Conservation (phyloP, 1,140 invertebrate genomes). For the Pseudomyrmex gracilis region DNA sequence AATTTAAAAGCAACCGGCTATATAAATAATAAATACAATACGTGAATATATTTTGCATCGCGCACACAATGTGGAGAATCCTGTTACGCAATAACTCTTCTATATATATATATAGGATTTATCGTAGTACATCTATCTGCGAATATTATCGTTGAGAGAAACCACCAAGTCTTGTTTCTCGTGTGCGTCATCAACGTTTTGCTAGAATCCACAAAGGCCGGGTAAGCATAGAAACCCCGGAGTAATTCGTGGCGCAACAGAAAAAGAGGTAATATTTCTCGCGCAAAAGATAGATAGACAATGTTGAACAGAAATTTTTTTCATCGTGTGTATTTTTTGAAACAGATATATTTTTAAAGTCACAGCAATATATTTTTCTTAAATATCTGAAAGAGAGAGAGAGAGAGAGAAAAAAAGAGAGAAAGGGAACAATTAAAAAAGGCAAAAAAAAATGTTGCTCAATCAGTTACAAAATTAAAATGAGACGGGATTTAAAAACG, state of each 20-base stretch:
- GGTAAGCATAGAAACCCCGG: not conserved
- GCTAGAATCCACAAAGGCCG: slow-evolving; percentile 40
- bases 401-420: no score
- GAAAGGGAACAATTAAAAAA: no score
- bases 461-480: not conserved
- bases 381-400: no score
- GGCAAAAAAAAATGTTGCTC: no score
- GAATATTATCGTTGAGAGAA: slow-evolving; percentile 75
- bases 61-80: slow-evolving; percentile 41
- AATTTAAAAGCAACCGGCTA: not conserved
- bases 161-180: slow-evolving; percentile 69
- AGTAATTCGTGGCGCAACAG: slow-evolving; percentile 24
- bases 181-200: slow-evolving; percentile 51
- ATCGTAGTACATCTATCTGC: slow-evolving; percentile 67
- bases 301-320: not conserved
- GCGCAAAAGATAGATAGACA: slow-evolving; percentile 11
- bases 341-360: not conserved
- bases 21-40: slow-evolving; percentile 22
- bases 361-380: not conserved
- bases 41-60: not conserved
- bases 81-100: slow-evolving; percentile 65
- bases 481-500: not conserved
- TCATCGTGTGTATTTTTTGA: not conserved
- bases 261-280: slow-evolving; percentile 25
- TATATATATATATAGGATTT: slow-evolving; percentile 70